Conservation (phyloP, 1,140 invertebrate species). For the Cyclargus thomasi region DNA sequence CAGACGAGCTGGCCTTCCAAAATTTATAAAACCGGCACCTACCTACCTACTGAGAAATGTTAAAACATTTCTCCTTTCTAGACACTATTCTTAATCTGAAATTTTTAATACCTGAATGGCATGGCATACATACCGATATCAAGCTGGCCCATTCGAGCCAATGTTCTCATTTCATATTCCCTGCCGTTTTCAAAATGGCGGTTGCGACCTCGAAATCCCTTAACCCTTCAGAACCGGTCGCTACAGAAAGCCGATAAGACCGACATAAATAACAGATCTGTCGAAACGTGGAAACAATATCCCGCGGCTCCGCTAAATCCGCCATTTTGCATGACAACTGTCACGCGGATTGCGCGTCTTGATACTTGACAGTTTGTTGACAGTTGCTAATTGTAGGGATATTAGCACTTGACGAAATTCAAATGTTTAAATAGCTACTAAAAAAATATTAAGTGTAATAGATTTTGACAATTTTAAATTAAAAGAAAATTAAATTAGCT, state of each 20-base stretch:
- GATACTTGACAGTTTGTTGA: slow-evolving; percentile 6
- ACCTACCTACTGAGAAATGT: too few relatives aligned
- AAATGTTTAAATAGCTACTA: too few relatives aligned
- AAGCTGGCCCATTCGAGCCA: background rate
- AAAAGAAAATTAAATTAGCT: too few relatives aligned
- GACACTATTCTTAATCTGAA: too few relatives aligned
- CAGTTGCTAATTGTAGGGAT: slow-evolving; percentile 2
- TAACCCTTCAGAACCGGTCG: slow-evolving; percentile 40
- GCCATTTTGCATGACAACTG: slow-evolving; percentile 36
- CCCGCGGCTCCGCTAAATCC: slow-evolving; percentile 37
- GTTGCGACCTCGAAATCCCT: slow-evolving; percentile 26
- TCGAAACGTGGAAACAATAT: slow-evolving; percentile 61
- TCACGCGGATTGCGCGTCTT: background rate
- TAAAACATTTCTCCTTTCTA: too few relatives aligned
- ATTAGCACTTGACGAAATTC: background rate
- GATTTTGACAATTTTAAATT: too few relatives aligned
- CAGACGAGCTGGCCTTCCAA: too few relatives aligned
- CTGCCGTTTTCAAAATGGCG: background rate
- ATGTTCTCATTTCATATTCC: background rate
- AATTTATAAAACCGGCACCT: too few relatives aligned
- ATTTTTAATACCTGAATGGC: too few relatives aligned
- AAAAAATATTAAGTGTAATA: too few relatives aligned
- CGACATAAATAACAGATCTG: slow-evolving; percentile 65
- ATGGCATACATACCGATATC: background rate
- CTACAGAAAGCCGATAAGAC: slow-evolving; percentile 40